Evolutionary conservation across 2,113 vertebrate genomes (phyloP), one percentile per base, ranked within the genome.

Genomic region (Podarcis cretensis): DNA sequence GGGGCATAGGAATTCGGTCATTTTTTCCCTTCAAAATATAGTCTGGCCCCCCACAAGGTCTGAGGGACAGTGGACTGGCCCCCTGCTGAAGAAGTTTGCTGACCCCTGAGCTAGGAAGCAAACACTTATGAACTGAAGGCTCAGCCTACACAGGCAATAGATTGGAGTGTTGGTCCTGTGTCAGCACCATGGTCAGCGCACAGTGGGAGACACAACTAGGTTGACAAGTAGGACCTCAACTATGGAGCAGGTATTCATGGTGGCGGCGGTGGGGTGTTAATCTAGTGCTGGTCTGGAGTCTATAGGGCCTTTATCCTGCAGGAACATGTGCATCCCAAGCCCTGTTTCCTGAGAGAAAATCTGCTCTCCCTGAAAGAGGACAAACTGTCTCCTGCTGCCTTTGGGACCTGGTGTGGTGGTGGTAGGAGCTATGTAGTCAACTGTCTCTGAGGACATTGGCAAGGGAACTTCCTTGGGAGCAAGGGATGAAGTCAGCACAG

Each of bases 181-280:
- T 81, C 86, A 87, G 86, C 78, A 87, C 86, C 86, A 40, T 54
- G 78, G 78, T 20, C 86, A 87, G 84, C 73, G 23, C 71, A 85
- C 23, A 27, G 21, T 40, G 23, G 43, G 86, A 81, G 32, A 71
- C 65, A 43, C 65, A 81, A n/a, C 23, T 37, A 40, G 23, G 3
- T 25, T 85, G n/a, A 65, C 6, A 59, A 63, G 20, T 4, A 16
- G 13, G 71, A 1, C 21, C 23, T 37, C 10, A 57, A 54, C 32
- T 32, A 37, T 77, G 43, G 25, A 48, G 12, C 43, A 8, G 8
- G 21, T 54, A 14, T 12, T 21, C 40, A 20, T 54, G 48, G 48
- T 54, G 48, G 48, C 10, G 59, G 59, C 0, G 1, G 59, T 30
- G 25, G 40, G 43, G 40, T 66, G 21, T 86, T 66, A 16, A 25